A percentile compares a stretch with the other conserved stretches of the same genome.
These are phyloP conservation scores for Pseudocheirus occidentalis DNA, from an alignment of 2,797 vertebrate species.

Conservation along the genomic window DNA sequence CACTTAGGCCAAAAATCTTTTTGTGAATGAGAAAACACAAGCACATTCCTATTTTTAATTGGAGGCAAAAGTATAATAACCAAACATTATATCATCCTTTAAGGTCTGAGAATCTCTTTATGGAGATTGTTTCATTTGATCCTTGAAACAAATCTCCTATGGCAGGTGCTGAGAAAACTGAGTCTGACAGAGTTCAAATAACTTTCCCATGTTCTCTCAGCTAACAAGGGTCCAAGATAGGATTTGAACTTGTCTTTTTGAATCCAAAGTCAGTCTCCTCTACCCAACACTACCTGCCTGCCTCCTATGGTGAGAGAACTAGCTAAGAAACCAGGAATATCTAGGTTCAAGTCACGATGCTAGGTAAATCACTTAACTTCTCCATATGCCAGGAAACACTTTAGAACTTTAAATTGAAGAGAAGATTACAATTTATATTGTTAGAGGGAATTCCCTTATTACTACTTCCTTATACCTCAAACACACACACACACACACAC, in stretches of 20 bases:
- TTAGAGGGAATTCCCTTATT: neutral
- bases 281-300: neutral
- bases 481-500: too few relatives aligned
- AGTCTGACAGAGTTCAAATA: neutral
- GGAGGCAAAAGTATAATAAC: neutral
- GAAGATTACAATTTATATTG: neutral
- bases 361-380: neutral
- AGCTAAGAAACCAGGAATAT: neutral
- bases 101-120: neutral
- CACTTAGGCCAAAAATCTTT: neutral
- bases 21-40: neutral
- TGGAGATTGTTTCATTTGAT: neutral
- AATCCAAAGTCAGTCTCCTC: neutral
- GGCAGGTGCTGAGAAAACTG: neutral
- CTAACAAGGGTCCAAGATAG: neutral
- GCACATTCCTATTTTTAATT: neutral
- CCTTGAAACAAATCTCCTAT: neutral
- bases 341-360: neutral
- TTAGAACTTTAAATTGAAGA: neutral
- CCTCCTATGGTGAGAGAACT: neutral
- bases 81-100: neutral
- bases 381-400: neutral
- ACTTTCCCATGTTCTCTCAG: neutral
- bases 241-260: neutral
- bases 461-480: neutral